phyloP scores from a whole-genome alignment of 2,888 invertebrate species.

The Margaritifera margaritifera region DNA sequence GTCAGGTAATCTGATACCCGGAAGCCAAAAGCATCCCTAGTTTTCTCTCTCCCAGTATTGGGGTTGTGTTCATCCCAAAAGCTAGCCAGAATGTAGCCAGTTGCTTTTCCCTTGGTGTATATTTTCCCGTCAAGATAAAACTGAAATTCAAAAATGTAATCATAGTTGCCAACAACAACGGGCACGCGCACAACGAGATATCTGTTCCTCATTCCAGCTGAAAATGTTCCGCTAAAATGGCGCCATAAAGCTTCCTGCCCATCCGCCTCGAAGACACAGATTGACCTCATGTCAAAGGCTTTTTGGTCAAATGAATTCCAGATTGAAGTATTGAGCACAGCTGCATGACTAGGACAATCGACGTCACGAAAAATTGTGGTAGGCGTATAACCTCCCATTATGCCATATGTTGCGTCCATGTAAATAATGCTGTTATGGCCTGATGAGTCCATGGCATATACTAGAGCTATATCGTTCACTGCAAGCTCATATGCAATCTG shows the following conservation, averaged over 20 bases:
- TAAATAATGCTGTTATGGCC: constrained; percentile 38
- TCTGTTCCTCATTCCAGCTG: constrained; percentile 37
- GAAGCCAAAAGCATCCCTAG: constrained; percentile 38
- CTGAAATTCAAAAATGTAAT: constrained; percentile 45
- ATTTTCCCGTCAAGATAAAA: constrained; percentile 43
- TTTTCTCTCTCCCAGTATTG: constrained; percentile 29
- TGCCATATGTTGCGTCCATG: constrained; percentile 38
- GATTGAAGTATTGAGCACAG: constrained; percentile 38
- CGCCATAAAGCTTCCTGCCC: constrained; percentile 43
- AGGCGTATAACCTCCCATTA: constrained; percentile 36
- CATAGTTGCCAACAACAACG: constrained; percentile 44
- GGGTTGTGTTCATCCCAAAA: constrained; percentile 44
- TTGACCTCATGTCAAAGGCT: constrained; percentile 25
- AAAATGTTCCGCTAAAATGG: constrained; percentile 36
- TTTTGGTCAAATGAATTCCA: constrained; percentile 25
- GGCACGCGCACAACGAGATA: constrained; percentile 35
- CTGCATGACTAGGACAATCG: constrained; percentile 50
- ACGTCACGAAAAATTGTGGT: constrained; percentile 34
- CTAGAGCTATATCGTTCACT: constrained; percentile 42
- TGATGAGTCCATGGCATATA: constrained; percentile 38
- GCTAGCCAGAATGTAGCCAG: constrained; percentile 36
- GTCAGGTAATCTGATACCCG: constrained; percentile 14
- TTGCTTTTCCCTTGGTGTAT: constrained; percentile 29
- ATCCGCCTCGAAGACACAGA: constrained; percentile 52
- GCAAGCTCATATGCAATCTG: constrained; percentile 51